phyloP scores from a whole-genome alignment of 2,113 vertebrate genomes.

The Marmota monax region DNA sequence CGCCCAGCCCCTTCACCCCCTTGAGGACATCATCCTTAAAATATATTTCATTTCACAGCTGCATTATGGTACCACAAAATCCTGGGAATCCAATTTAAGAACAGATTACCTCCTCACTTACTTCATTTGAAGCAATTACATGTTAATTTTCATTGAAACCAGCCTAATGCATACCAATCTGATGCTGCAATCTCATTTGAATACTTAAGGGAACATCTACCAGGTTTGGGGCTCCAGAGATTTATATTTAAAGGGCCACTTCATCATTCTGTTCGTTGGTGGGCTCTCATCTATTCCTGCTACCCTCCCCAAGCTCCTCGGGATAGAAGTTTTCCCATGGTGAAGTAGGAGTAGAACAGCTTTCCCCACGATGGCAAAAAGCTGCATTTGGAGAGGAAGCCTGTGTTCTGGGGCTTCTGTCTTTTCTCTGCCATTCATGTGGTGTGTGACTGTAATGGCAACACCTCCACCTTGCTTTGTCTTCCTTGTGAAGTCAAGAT shows the following conservation, averaged over 20 bases:
- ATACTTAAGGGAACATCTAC: slow-evolving; percentile 90
- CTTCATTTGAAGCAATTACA: slow-evolving; percentile 95
- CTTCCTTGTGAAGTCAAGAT: slow-evolving; percentile 13
- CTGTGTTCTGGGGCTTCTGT: rapidly evolving
- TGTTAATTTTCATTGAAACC: slow-evolving; percentile 95
- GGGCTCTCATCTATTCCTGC: slow-evolving; percentile 62
- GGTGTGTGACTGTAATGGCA: neutral
- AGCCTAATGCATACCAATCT: slow-evolving; percentile 94
- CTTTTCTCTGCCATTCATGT: neutral
- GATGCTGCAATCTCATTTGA: slow-evolving; percentile 92
- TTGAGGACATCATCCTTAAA: slow-evolving; percentile 91
- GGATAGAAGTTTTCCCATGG: neutral
- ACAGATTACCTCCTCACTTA: slow-evolving; percentile 95
- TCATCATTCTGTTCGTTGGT: slow-evolving; percentile 84
- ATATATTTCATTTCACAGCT: slow-evolving; percentile 93
- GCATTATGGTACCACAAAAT: slow-evolving; percentile 94
- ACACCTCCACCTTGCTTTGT: neutral
- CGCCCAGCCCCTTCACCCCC: slow-evolving; percentile 83
- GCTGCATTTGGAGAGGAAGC: neutral
- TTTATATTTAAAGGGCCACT: slow-evolving; percentile 90
- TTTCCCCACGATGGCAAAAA: neutral
- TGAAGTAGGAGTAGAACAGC: neutral
- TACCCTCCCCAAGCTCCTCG: neutral
- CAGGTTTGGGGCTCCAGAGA: slow-evolving; percentile 86
- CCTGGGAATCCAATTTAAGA: slow-evolving; percentile 94